Base-by-base conservation (phyloP, 2,113 vertebrate genomes). In the Lutjanus erythropterus region DNA sequence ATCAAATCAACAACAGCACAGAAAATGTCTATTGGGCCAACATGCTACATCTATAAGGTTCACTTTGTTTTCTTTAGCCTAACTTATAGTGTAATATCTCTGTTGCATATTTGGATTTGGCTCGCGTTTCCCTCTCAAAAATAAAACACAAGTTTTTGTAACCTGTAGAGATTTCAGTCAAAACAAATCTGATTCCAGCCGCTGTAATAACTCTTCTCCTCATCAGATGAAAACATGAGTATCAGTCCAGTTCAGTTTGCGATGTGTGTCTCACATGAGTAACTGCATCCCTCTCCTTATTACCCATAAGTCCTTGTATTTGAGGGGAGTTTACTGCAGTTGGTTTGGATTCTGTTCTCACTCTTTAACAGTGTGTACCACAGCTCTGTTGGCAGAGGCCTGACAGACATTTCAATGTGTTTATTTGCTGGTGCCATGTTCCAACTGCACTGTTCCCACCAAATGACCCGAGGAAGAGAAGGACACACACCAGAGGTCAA, bases 321-420 rank as follows among this genome's bases (percentile, higher is more conserved):
- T 72, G 37, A 50, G 64, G 77, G 39, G 25, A 9, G 19, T 85
- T 88, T 72, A 78, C n/a, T 21, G 46, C 73, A 33, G 19, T 62
- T 44, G 79, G 81, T 59, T 71, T 83, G 59, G 68, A 86, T 78
- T 64, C 68, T 3, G 33, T 68, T 77, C 62, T 52, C 55, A 59
- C 1, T 25, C 71, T 77, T 83, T 62, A 66, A 88, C 75, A 74
- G 27, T 52, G 59, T 80, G 62, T 11, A 82, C 89, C 83, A 15
- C 83, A 87, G 80, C 59, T 44, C 49, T 42, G 25, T 56, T 83
- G 86, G 86, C 81, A 29, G 37, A 67, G 23, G 23, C 56, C 42
- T 18, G 41, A 49, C 52, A 33, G 70, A 29, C 55, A 33, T 75
- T 53, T 46, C 39, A n/a, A 4, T n/a, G 58, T 71, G 71, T 83